These are phyloP conservation scores for Batillaria attramentaria DNA, from an alignment of 1,140 invertebrate genomes.

Conservation along the genomic window DNA sequence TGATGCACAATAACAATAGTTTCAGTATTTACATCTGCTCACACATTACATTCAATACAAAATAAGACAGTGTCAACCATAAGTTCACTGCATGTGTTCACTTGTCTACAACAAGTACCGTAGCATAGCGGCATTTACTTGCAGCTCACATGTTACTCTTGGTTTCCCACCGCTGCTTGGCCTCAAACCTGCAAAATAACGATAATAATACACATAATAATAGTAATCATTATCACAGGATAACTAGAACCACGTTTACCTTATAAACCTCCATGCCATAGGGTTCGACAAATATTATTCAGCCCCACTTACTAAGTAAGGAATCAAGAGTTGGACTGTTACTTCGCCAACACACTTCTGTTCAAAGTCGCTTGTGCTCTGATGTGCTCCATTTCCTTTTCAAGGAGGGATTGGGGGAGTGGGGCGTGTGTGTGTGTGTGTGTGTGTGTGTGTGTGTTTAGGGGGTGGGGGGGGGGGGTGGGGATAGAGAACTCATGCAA, in stretches of 20 bases:
- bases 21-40: no score
- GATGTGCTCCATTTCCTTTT: no score
- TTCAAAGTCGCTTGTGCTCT: no score
- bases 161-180: slow-evolving; percentile 42
- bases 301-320: neutral
- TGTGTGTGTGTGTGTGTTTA: no score
- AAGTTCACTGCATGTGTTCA: neutral
- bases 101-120: neutral
- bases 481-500: no score
- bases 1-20: no score
- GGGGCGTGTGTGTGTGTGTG: no score
- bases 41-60: neutral
- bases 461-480: no score
- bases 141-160: slow-evolving; percentile 46
- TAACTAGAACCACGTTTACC: neutral
- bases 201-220: neutral
- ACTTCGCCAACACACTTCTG: neutral
- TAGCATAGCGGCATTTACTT: no score
- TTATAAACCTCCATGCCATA: no score
- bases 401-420: no score
- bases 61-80: neutral
- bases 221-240: neutral
- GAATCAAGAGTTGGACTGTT: neutral
- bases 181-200: slow-evolving; percentile 37
- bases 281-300: no score